Percentiles rank a stretch among this genome's conserved stretches.
Evolutionary conservation across 2,888 invertebrate genomes (phyloP).

Genomic region (Tillus elongatus): DNA sequence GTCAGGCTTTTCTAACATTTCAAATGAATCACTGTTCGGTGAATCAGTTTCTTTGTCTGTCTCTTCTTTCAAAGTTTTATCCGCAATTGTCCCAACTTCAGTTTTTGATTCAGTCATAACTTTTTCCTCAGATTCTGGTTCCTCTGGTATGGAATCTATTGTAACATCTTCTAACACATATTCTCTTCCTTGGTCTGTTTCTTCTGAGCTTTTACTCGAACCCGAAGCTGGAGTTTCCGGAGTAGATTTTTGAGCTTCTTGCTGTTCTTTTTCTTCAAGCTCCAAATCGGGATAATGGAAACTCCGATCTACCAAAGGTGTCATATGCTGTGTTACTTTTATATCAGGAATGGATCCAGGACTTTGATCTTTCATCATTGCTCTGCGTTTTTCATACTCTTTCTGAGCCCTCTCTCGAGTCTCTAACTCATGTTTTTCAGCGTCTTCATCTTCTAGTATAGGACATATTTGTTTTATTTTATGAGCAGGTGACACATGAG

Average conservation of each 20-base stretch:
- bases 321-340: slow-evolving; percentile 52
- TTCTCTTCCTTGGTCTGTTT: slow-evolving; percentile 56
- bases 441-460: slow-evolving; percentile 44
- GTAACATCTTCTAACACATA: slow-evolving; percentile 53
- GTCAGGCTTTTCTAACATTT: slow-evolving; percentile 78
- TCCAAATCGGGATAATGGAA: slow-evolving; percentile 45
- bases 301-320: slow-evolving; percentile 41
- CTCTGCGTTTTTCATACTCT: slow-evolving; percentile 42
- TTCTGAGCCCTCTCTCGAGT: slow-evolving; percentile 37
- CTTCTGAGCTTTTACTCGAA: slow-evolving; percentile 57
- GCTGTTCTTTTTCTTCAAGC: slow-evolving; percentile 38
- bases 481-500: slow-evolving; percentile 42
- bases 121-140: slow-evolving; percentile 43
- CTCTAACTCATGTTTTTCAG: slow-evolving; percentile 46
- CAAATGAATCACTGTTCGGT: slow-evolving; percentile 76
- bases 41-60: slow-evolving; percentile 50
- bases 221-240: slow-evolving; percentile 54
- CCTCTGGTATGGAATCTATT: slow-evolving; percentile 48
- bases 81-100: slow-evolving; percentile 51
- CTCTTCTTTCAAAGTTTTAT: slow-evolving; percentile 48
- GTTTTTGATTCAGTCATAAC: slow-evolving; percentile 39
- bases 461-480: slow-evolving; percentile 43
- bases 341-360: slow-evolving; percentile 56
- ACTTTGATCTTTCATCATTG: slow-evolving; percentile 47
- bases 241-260: slow-evolving; percentile 40